Conservation (phyloP, 2,797 vertebrate genomes). For the Catamblyrhynchus diadema region DNA sequence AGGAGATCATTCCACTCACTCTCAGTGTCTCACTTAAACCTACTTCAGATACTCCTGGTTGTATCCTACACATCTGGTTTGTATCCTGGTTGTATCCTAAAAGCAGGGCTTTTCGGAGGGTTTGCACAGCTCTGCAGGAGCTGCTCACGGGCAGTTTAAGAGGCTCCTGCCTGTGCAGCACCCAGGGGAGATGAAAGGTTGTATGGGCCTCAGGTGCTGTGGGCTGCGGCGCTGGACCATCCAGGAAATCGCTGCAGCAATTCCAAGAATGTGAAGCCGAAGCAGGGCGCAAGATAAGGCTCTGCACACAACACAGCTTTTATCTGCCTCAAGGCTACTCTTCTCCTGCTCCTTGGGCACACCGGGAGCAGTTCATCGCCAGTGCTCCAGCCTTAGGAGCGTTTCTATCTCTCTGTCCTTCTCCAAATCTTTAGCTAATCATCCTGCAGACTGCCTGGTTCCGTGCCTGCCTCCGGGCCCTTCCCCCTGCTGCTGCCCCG, state of each 20-base stretch:
- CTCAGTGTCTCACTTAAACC: accelerated
- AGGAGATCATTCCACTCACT: background rate
- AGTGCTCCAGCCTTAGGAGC: background rate
- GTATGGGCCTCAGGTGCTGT: background rate
- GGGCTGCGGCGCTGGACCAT: background rate
- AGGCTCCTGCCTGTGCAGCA: background rate
- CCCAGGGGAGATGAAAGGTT: background rate
- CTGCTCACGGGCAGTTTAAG: background rate
- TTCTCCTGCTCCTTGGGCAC: background rate
- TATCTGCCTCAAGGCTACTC: conserved; percentile 36
- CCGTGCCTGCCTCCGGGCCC: background rate
- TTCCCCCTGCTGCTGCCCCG: background rate
- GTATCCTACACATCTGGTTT: no score
- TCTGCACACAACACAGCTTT: background rate
- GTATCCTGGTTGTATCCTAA: no score
- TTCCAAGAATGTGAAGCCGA: background rate
- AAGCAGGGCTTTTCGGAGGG: background rate
- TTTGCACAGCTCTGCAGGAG: background rate
- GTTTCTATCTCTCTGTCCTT: background rate
- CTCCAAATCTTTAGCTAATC: background rate
- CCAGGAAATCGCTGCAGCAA: background rate
- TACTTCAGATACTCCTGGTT: accelerated
- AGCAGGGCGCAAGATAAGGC: background rate
- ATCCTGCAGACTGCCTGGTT: accelerated
- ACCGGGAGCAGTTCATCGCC: accelerated